A percentile compares a stretch with the other conserved stretches of the same genome.
Evolutionary conservation across 1,140 invertebrate species (phyloP).

Genomic region (Himalopsyche phryganea): DNA sequence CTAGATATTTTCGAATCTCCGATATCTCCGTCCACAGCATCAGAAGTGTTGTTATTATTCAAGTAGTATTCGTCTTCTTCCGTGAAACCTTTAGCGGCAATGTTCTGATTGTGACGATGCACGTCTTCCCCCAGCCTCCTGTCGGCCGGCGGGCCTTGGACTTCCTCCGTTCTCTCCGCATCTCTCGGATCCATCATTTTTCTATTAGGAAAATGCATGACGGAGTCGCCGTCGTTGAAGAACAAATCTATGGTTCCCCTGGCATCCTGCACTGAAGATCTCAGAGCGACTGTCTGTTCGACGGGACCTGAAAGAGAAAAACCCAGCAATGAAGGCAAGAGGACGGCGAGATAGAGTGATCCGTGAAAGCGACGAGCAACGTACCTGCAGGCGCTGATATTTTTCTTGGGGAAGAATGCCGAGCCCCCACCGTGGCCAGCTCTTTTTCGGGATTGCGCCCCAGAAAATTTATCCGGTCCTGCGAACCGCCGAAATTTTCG

Average conservation of each 20-base stretch:
- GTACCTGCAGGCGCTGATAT: constrained; percentile 55
- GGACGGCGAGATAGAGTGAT: too few relatives aligned
- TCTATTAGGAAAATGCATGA: constrained; percentile 21
- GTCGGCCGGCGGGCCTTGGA: constrained; percentile 44
- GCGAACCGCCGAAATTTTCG: constrained; percentile 87
- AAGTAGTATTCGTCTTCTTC: constrained; percentile 45
- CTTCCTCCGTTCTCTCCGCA: constrained; percentile 36
- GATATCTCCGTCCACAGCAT: constrained; percentile 49
- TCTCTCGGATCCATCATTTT: constrained; percentile 22
- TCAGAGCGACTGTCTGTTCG: constrained; percentile 59
- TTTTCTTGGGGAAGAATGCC: constrained; percentile 48
- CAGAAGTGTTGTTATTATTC: constrained; percentile 55
- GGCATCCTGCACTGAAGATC: constrained; percentile 72
- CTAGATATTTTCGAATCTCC: constrained; percentile 59
- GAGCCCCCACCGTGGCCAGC: constrained; percentile 43
- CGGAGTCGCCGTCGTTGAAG: constrained; percentile 56
- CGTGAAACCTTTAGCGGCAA: constrained; percentile 54
- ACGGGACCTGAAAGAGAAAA: constrained; percentile 31
- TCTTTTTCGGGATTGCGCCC: constrained; percentile 75
- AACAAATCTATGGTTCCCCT: constrained; percentile 67
- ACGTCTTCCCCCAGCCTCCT: constrained; percentile 56
- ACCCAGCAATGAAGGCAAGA: too few relatives aligned
- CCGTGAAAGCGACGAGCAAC: too few relatives aligned
- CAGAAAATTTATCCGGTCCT: constrained; percentile 69
- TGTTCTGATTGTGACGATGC: constrained; percentile 52